Base-by-base conservation (phyloP, 2,888 invertebrate species). In the Idaea aversata region DNA sequence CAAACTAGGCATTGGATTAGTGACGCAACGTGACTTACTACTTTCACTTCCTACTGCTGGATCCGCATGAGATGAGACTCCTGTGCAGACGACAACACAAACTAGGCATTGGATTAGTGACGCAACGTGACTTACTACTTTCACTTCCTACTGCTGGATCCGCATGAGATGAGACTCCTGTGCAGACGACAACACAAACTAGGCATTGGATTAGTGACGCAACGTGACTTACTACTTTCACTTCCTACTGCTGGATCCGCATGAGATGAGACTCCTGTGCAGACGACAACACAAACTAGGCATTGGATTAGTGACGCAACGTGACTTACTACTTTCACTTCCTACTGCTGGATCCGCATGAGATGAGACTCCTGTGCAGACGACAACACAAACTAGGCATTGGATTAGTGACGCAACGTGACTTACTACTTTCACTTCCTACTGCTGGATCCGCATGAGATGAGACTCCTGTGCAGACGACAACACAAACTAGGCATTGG, bases 21-120 rank as follows among this genome's bases (percentile, higher is more conserved):
- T 72, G 75, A 73, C 70, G 73, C 72, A 76, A 74, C 66, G 7
- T 34, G 58, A 34, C 61, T 65, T 65, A 70, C 65, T 65, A 70
- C 75, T 76, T 76, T 76, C 76, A 74, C 76, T 73, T 73, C 68
- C 72, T 68, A 64, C 66, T 66, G 63, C 59, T 70, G 70, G 69
- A 73, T 25, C 25, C 25, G 3, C 70, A 67, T 70, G 65, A 70
- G 66, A 68, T 71, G 69, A 74, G 73, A 63, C 66, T 64, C 65
- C 61, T 64, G 65, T 61, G 15, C 36, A 25, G 25, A 25, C 25
- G 25, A 25, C n/a, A 47, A 13, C 47, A 47, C 47, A 71, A 75
- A 72, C 74, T 75, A 73, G 70, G 69, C 67, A 67, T 69, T 69
- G 66, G 65, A 68, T 70, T 57, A 61, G 67, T 72, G 75, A 73